Base-by-base conservation (phyloP, 2,888 invertebrate species). In the Ochlodes sylvanus region DNA sequence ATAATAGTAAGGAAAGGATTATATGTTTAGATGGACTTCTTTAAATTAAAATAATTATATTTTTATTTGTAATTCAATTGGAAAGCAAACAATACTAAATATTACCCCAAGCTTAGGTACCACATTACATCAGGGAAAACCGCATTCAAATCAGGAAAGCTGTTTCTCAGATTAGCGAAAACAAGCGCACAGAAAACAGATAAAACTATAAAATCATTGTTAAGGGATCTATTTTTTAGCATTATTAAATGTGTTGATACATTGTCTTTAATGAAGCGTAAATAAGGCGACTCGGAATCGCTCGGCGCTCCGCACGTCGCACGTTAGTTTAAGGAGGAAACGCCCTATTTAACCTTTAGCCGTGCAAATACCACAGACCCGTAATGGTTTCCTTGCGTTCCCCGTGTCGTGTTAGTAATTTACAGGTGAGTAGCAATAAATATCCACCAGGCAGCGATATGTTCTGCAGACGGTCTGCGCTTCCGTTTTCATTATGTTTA, bases 401-500 rank as follows among this genome's bases (percentile, higher is more conserved):
- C 38, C 50, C 19, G 38, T 52, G 57, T 52, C 65, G 57, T 65
- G 50, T 65, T 57, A 57, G 65, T 66, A 66, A 66, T 66, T 66
- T 66, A 66, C 66, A 60, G 52, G 66, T 66, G 58, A 66, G 66
- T 54, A 32, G 66, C 66, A 66, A 67, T 67, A 67, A 67, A 67
- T 61, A 44, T 61, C 67, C 61, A 61, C 54, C 61, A 67, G 67
- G 67, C 61, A 61, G 67, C 55, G 61, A 67, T 67, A 67, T 55
- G 67, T 67, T 67, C 44, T 55, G 67, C 67, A 61, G 67, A 67
- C 67, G 67, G 50, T 61, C 19, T 42, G 55, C 61, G 67, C 55
- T 67, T 67, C 67, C 67, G 67, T 61, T 67, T 67, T 67, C 67
- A 67, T 67, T 67, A 61, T 61, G 67, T 61, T 67, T 61, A 61